Evolutionary conservation across 2,888 invertebrate genomes (phyloP), one percentile per base, ranked within the genome.

Genomic region (Caenorhabditis japonica): DNA sequence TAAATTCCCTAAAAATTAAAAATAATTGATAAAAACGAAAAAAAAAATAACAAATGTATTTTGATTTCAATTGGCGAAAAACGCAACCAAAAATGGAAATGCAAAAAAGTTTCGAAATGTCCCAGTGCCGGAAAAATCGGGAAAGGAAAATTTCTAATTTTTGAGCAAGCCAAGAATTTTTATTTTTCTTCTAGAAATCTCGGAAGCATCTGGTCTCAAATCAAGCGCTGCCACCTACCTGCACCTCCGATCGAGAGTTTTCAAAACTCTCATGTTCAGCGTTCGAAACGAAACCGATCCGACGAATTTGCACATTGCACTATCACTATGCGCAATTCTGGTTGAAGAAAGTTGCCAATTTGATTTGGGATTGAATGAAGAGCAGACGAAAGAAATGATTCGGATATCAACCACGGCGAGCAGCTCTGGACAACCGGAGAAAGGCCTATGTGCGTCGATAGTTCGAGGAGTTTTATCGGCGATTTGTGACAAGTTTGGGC

Each of bases 241-340:
- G 5, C 93, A 93, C 86, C 91, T 93, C 0, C 90, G 92, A 36
- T 89, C 93, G 10, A 92, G 93, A 89, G 93, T 94, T 88, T 91
- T 84, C 49, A 78, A 83, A 44, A 83, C 94, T 25, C 89, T 95
- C 17, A 92, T 94, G 88, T 93, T 92, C 87, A 93, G 94, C 2
- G 89, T 95, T 21, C 92, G 93, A 89, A 92, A 92, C 46, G 94
- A 95, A 89, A 91, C 91, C 0, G 94, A 95, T 89, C 91, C 94
- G 0, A 91, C 92, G 79, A 95, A 95, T 88, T 93, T 94, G 3
- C 94, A 94, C 87, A 93, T 94, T 92, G 89, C 94, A 34, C 89
- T 95, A 61, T 76, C 81, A 10, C 64, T 83, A 30, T 82, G 77
- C 23, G 77, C 76, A 4, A 58, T 85, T 21, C 66, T 84, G 33